Evolutionary conservation across 2,888 invertebrate genomes (phyloP).

Genomic region (Leucophenga maculata): DNA sequence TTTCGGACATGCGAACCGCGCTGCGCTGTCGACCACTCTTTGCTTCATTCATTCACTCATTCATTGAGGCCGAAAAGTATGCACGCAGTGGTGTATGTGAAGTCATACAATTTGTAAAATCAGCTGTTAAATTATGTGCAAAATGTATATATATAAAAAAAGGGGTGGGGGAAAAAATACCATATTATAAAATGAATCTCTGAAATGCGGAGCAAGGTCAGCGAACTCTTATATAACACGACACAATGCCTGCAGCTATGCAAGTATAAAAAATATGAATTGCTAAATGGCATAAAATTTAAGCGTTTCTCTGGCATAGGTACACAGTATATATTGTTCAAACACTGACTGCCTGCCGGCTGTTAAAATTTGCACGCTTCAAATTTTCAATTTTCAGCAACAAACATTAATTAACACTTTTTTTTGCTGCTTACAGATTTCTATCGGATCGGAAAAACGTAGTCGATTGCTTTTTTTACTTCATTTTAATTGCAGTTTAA

Average conservation of each 20-base stretch:
- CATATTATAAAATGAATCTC: constrained; percentile 12
- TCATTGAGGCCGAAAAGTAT: constrained; percentile 28
- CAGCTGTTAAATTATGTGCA: constrained; percentile 60
- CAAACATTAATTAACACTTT: constrained; percentile 61
- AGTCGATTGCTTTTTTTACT: constrained; percentile 42
- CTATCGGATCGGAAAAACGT: constrained; percentile 51
- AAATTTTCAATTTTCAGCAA: constrained; percentile 54
- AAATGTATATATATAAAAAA: constrained; percentile 42
- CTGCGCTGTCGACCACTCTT: not conserved
- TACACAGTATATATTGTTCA: too few relatives aligned
- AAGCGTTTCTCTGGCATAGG: not conserved
- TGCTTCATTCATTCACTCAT: not conserved
- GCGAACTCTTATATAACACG: constrained; percentile 7
- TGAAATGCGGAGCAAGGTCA: constrained; percentile 18
- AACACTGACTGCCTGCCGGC: not conserved
- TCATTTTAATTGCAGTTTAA: constrained; percentile 38
- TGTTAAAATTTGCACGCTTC: constrained; percentile 30
- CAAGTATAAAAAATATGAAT: constrained; percentile 24
- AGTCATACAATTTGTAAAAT: constrained; percentile 53
- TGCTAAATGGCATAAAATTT: not conserved
- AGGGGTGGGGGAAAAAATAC: not conserved
- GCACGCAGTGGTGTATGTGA: not conserved
- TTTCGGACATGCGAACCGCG: constrained; percentile 54
- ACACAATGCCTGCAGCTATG: constrained; percentile 36
- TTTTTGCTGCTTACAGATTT: constrained; percentile 32